Base-by-base conservation (phyloP, 2,888 invertebrate genomes). In the Archips crataeganus region DNA sequence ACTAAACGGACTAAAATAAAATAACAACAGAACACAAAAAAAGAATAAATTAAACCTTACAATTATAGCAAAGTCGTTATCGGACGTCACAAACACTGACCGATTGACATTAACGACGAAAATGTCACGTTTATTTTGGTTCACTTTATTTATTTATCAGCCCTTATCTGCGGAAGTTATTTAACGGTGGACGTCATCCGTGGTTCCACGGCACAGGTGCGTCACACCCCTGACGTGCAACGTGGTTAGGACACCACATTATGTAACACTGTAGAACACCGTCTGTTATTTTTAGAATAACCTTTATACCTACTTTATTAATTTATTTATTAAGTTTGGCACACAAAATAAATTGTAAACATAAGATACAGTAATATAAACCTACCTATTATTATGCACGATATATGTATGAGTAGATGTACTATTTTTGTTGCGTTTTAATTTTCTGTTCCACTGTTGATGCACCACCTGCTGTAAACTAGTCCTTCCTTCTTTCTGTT, bases 111-210 rank as follows among this genome's bases (percentile, higher is more conserved):
- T 80, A 83, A 82, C 81, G 77, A 85, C 82, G 82, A 81, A 82
- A 86, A 84, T 84, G 81, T 84, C 82, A 79, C 77, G 70, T 79
- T 80, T 88, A 87, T 88, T 85, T 88, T 83, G 80, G 64, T 74
- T 10, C 67, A 66, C 75, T 74, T 80, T 84, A 83, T 83, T 84
- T 85, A 84, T 86, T 88, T 88, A 88, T 88, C 88, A 80, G 79
- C 72, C 78, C 82, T 80, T 89, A 90, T 90, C 87, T 88, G 83
- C 59, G 69, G 74, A 57, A 82, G 85, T 92, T 90, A 90, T 83
- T 86, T 86, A 87, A 87, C 82, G 75, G 75, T 79, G 79, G 82
- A 88, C 90, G 91, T 90, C 90, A 90, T 84, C 79, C 79, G 70
- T 81, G 82, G 80, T 82, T 77, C 80, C 77, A 60, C 62, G 79